phyloP scores from a whole-genome alignment of 2,113 vertebrate genomes.

The Gila orcuttii region DNA sequence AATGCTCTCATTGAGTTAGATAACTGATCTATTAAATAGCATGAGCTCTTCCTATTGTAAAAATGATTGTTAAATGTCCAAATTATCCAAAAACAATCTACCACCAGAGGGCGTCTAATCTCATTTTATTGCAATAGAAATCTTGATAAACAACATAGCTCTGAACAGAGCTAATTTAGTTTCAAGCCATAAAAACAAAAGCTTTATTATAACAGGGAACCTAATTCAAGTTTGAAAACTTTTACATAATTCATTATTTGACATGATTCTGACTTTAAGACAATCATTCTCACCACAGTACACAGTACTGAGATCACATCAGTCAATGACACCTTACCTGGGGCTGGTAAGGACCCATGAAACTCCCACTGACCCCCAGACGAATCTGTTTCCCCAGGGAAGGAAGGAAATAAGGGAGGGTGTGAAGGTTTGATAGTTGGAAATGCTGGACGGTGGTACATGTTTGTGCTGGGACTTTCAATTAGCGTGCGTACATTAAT shows the following conservation, averaged over 20 bases:
- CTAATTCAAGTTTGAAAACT: neutral
- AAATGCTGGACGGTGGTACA: neutral
- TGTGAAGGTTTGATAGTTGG: neutral
- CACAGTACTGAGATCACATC: slow-evolving; percentile 14
- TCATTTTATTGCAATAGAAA: neutral
- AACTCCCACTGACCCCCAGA: slow-evolving; percentile 1
- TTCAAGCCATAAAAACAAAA: neutral
- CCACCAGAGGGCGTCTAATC: slow-evolving; percentile 37
- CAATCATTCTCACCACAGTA: neutral
- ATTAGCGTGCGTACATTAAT: neutral
- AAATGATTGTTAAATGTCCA: neutral
- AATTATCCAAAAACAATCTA: neutral
- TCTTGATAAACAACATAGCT: neutral
- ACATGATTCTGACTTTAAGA: neutral
- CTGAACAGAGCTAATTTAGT: neutral
- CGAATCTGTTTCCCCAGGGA: slow-evolving; percentile 2
- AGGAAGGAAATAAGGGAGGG: neutral
- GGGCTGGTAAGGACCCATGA: neutral
- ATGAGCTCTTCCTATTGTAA: neutral
- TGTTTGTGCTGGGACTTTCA: neutral
- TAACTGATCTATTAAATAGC: neutral
- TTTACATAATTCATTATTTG: neutral
- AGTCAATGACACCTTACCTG: neutral
- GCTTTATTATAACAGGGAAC: neutral
- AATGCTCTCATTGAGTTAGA: neutral